Conservation (phyloP, 1,140 invertebrate species). For the Ostrea denselamellosa region DNA sequence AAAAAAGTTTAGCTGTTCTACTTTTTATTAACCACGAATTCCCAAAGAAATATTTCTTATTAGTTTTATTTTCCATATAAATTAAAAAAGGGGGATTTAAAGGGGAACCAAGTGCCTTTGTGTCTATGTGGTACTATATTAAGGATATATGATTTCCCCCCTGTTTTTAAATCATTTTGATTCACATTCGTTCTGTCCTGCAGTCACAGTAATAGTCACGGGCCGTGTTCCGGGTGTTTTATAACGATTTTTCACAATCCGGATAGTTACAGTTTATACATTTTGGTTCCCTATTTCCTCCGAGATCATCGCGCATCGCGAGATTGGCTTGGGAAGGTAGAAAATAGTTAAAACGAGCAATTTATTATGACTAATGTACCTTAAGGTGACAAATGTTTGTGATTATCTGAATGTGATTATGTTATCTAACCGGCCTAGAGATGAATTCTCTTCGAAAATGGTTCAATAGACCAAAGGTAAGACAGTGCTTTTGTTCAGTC, state of each 20-base stretch:
- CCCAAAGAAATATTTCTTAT: no score
- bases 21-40: no score
- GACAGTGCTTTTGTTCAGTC: background rate
- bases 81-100: no score
- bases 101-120: no score
- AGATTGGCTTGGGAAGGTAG: slow-evolving; percentile 27
- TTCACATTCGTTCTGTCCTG: no score
- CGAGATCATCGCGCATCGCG: background rate
- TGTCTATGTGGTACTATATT: no score
- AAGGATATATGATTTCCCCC: no score
- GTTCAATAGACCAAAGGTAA: slow-evolving; percentile 94
- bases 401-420: slow-evolving; percentile 37
- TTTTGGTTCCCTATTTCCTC: background rate
- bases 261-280: slow-evolving; percentile 4
- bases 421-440: slow-evolving; percentile 38
- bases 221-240: background rate
- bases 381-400: slow-evolving; percentile 46
- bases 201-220: no score
- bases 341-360: slow-evolving; percentile 21
- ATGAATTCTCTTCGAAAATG: slow-evolving; percentile 95
- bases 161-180: no score
- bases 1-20: no score
- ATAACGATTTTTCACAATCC: background rate
- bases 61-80: no score
- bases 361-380: slow-evolving; percentile 44